Conservation (phyloP, 2,113 vertebrate genomes). For the Pitta sordida region DNA sequence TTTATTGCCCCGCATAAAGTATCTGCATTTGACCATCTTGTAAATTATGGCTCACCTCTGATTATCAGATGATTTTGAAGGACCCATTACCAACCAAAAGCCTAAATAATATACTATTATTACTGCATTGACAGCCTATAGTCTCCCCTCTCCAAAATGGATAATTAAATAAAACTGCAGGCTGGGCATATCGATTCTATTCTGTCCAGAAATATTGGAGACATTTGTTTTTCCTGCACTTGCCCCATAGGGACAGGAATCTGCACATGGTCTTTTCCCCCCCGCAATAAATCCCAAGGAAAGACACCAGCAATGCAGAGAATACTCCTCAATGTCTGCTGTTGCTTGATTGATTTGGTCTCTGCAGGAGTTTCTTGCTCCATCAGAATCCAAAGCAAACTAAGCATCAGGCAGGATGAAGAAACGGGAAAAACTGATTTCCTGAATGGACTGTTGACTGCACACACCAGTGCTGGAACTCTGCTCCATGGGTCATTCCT, state of each 20-base stretch:
- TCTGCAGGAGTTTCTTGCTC: neutral
- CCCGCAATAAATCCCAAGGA: neutral
- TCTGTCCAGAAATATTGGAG: neutral
- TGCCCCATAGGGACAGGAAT: neutral
- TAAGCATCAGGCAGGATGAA: neutral
- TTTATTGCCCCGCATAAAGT: neutral
- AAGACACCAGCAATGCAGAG: neutral
- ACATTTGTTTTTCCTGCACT: neutral
- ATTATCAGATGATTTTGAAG: neutral
- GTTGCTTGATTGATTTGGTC: neutral
- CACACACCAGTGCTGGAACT: neutral
- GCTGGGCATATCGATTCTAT: rapidly evolving
- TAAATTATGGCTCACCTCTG: constrained; percentile 7
- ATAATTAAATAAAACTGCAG: neutral
- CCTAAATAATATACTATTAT: neutral
- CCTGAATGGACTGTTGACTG: no score
- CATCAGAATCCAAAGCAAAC: neutral
- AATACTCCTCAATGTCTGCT: neutral
- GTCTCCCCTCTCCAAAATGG: neutral
- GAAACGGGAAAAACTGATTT: neutral
- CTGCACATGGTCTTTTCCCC: neutral
- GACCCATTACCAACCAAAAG: neutral
- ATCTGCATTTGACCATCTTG: neutral
- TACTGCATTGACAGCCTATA: neutral
- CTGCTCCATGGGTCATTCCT: neutral